These are phyloP conservation scores for Arenaria interpres DNA, from an alignment of 2,113 vertebrate genomes.

Conservation along the genomic window DNA sequence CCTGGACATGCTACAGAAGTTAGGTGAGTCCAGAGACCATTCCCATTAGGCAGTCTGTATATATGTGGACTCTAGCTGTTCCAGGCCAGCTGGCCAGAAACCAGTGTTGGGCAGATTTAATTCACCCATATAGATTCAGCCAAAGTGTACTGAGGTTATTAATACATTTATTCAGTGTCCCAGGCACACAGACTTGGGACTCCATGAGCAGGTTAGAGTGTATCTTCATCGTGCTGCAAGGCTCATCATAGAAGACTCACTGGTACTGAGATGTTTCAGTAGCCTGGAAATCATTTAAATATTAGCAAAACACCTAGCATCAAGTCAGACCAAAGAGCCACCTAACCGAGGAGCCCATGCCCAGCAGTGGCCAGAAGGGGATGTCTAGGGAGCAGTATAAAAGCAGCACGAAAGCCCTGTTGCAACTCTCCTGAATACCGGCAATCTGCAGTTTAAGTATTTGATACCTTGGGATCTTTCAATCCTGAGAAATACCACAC, in stretches of 20 bases:
- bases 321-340: background rate
- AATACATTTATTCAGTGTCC: background rate
- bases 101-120: background rate
- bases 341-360: background rate
- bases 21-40: background rate
- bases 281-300: background rate
- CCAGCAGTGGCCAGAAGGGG: background rate
- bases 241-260: background rate
- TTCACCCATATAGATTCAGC: background rate
- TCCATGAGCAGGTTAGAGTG: background rate
- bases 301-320: background rate
- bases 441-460: background rate
- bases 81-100: background rate
- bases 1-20: constrained; percentile 10
- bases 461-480: background rate
- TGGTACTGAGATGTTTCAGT: background rate
- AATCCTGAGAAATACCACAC: background rate
- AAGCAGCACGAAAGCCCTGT: background rate
- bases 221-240: background rate
- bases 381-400: background rate
- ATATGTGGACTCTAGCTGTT: background rate
- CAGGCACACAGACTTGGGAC: background rate
- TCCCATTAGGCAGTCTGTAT: background rate
- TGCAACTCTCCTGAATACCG: background rate
- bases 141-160: background rate